Conservation (phyloP, 2,797 vertebrate species). For the Rhinogobio ventralis region DNA sequence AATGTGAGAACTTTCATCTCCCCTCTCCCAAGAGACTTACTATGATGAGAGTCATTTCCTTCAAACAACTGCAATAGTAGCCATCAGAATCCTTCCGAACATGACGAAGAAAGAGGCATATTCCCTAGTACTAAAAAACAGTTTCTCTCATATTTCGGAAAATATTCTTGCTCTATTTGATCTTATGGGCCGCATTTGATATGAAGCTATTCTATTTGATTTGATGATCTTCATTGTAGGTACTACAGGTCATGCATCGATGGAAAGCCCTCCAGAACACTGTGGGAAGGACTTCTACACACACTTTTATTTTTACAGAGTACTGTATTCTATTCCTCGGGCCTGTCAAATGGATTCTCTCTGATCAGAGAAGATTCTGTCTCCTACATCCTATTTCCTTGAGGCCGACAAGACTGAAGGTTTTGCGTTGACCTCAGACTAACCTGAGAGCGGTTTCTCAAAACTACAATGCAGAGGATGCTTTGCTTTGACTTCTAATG, state of each 20-base stretch:
- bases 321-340: neutral
- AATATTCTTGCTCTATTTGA: slow-evolving; percentile 11
- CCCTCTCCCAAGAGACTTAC: slow-evolving; percentile 1
- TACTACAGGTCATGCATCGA: neutral
- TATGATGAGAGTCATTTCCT: slow-evolving; percentile 24
- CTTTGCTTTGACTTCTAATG: slow-evolving; percentile 23
- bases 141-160: slow-evolving; percentile 11
- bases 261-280: neutral
- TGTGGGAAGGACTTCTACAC: neutral
- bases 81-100: neutral
- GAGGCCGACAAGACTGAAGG: slow-evolving; percentile 5
- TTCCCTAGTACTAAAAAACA: neutral
- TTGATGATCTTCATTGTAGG: slow-evolving; percentile 11
- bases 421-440: slow-evolving; percentile 26
- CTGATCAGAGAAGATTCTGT: slow-evolving; percentile 21
- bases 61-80: slow-evolving; percentile 24
- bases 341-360: slow-evolving; percentile 27
- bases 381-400: slow-evolving; percentile 13
- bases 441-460: slow-evolving; percentile 26
- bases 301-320: slow-evolving; percentile 14
- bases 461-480: slow-evolving; percentile 22
- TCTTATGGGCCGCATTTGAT: neutral
- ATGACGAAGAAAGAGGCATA: neutral
- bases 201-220: neutral
- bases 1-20: neutral